phyloP scores from a whole-genome alignment of 1,140 invertebrate genomes.

The Vanessa atalanta region DNA sequence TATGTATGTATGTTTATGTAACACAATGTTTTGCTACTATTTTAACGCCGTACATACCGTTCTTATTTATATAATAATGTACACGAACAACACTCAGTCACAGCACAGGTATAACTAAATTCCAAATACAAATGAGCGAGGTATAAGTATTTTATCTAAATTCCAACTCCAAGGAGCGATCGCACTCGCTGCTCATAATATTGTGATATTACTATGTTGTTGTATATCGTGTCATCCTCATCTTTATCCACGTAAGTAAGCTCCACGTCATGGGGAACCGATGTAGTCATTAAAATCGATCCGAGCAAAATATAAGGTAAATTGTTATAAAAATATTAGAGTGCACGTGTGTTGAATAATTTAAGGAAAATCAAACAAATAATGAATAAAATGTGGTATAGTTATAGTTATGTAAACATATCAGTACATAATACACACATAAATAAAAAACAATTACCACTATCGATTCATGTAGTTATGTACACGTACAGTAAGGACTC shows the following conservation, averaged over 20 bases:
- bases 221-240: constrained; percentile 11
- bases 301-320: constrained; percentile 17
- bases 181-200: background rate
- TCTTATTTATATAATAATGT: background rate
- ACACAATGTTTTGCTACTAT: background rate
- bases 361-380: background rate
- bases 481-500: too few relatives aligned
- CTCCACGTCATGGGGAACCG: constrained; percentile 35
- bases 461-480: too few relatives aligned
- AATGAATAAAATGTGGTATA: background rate
- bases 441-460: too few relatives aligned
- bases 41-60: background rate
- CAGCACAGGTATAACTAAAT: constrained; percentile 2
- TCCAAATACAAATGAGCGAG: background rate
- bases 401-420: too few relatives aligned
- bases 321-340: constrained; percentile 11
- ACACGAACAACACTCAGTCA: background rate
- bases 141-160: background rate
- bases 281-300: constrained; percentile 19
- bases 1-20: too few relatives aligned
- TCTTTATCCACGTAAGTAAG: background rate
- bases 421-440: too few relatives aligned
- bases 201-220: constrained; percentile 16
- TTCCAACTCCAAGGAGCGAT: background rate
- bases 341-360: background rate